Percentiles rank a stretch among this genome's conserved stretches.
Evolutionary conservation across 2,888 invertebrate species (phyloP).

Genomic region (Agrochola macilenta): DNA sequence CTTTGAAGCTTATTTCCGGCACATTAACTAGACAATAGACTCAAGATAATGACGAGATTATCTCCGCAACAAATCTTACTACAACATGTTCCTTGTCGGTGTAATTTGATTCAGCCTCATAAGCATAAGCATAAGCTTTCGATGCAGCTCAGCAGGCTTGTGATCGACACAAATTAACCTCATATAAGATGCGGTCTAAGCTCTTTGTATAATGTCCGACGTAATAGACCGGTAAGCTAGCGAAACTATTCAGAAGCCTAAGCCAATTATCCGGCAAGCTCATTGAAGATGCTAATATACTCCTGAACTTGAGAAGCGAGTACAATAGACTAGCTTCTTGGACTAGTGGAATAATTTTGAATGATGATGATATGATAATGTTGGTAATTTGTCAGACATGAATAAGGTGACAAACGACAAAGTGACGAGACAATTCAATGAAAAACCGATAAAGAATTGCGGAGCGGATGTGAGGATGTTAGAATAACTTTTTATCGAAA

Average conservation of each 20-base stretch:
- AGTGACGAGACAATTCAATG: slow-evolving; percentile 16
- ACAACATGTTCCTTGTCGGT: neutral
- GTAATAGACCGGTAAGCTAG: slow-evolving; percentile 33
- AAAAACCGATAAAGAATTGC: slow-evolving; percentile 39
- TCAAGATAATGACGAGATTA: slow-evolving; percentile 8
- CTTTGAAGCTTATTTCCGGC: slow-evolving; percentile 25
- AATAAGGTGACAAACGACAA: slow-evolving; percentile 13
- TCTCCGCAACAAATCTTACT: slow-evolving; percentile 19
- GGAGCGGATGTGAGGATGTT: neutral
- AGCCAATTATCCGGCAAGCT: slow-evolving; percentile 44
- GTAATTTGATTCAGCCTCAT: slow-evolving; percentile 22
- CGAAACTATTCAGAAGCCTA: slow-evolving; percentile 21
- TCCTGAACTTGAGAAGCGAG: slow-evolving; percentile 10
- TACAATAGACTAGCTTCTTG: slow-evolving; percentile 15
- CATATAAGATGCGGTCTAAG: slow-evolving; percentile 13
- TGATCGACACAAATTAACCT: slow-evolving; percentile 32
- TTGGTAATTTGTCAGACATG: slow-evolving; percentile 37
- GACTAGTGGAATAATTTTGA: slow-evolving; percentile 22
- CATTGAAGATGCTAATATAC: slow-evolving; percentile 45
- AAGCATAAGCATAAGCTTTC: slow-evolving; percentile 6
- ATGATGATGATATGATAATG: slow-evolving; percentile 40
- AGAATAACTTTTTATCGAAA: slow-evolving; percentile 23
- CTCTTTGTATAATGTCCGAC: slow-evolving; percentile 34
- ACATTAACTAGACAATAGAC: slow-evolving; percentile 20
- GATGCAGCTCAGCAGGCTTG: slow-evolving; percentile 8